These are phyloP conservation scores for Argynnis bischoffii DNA, from an alignment of 2,888 invertebrate species.

Conservation along the genomic window DNA sequence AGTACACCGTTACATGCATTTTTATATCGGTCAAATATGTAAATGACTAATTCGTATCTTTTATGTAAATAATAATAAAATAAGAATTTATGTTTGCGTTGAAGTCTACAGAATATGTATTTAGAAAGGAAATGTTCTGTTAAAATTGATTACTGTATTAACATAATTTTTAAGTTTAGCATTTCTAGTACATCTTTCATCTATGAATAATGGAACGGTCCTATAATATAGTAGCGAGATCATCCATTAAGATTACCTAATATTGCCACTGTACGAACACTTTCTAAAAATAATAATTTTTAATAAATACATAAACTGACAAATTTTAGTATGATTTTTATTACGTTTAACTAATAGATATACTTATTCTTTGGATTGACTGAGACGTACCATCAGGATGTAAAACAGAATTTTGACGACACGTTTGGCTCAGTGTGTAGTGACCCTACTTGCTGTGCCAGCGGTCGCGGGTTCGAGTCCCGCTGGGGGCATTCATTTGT, in stretches of 20 bases:
- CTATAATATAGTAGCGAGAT: slow-evolving; percentile 62
- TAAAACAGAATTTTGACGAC: too few species aligned
- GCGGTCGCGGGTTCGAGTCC: too few species aligned
- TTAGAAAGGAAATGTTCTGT: too few species aligned
- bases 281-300: slow-evolving; percentile 51
- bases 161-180: neutral
- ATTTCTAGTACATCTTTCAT: slow-evolving; percentile 22
- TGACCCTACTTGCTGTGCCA: too few species aligned
- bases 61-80: neutral
- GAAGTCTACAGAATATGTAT: neutral
- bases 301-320: slow-evolving; percentile 9
- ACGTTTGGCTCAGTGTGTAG: too few species aligned
- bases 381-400: too few species aligned
- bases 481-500: too few species aligned
- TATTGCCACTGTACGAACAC: slow-evolving; percentile 67
- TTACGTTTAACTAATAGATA: too few species aligned
- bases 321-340: neutral
- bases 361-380: too few species aligned
- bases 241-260: slow-evolving; percentile 72
- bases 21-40: slow-evolving; percentile 4
- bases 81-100: neutral
- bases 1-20: slow-evolving; percentile 1
- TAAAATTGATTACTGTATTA: too few species aligned
- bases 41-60: neutral
- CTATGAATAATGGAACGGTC: neutral